Conservation (phyloP, 2,113 vertebrate species). For the Callithrix jacchus region DNA sequence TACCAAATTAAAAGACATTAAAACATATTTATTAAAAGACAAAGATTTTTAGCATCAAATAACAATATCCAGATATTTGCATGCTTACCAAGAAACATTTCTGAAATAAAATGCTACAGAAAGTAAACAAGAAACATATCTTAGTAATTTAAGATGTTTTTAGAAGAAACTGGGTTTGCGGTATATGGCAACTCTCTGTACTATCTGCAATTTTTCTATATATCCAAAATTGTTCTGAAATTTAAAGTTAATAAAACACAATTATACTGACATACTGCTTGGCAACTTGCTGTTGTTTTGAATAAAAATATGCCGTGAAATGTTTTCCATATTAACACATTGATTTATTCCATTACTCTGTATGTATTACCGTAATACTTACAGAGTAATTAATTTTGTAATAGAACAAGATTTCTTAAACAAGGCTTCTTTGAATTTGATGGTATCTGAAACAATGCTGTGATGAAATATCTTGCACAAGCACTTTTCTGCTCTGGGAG, state of each 20-base stretch:
- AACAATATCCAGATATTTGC: not conserved
- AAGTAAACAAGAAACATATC: not conserved
- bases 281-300: not conserved
- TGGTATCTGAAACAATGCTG: not conserved
- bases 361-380: not conserved
- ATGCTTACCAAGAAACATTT: not conserved
- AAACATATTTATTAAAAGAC: not conserved
- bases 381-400: not conserved
- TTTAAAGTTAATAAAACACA: not conserved
- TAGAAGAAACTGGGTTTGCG: not conserved
- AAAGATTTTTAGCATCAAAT: not conserved
- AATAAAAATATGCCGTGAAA: not conserved
- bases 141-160: not conserved
- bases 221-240: not conserved
- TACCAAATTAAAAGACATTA: too few relatives aligned
- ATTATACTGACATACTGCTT: not conserved
- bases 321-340: not conserved
- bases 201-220: not conserved
- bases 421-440: not conserved
- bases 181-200: not conserved
- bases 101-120: not conserved
- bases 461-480: not conserved
- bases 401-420: not conserved
- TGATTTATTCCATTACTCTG: not conserved
- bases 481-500: not conserved